A percentile compares a stretch with the other conserved stretches of the same genome.
Evolutionary conservation across 2,797 vertebrate genomes (phyloP).

Genomic region (Rhinatrema bivittatum): DNA sequence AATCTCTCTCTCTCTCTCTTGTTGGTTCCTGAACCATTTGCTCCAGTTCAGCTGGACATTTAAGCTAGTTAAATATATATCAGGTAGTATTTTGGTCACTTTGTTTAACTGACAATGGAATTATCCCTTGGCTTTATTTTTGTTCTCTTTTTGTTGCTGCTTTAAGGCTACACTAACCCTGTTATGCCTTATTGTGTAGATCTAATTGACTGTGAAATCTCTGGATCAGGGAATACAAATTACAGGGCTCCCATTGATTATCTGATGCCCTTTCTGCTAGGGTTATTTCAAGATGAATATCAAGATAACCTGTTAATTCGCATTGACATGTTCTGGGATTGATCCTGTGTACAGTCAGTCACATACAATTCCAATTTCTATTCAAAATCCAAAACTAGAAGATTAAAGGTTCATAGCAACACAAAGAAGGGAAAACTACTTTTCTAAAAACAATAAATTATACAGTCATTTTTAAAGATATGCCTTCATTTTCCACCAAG

Average conservation of each 20-base stretch:
- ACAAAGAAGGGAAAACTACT: too few species aligned
- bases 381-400: background rate
- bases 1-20: too few species aligned
- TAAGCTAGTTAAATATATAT: too few species aligned
- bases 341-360: background rate
- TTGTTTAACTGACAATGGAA: too few species aligned
- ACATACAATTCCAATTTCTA: background rate
- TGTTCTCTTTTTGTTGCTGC: too few species aligned
- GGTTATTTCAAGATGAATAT: background rate
- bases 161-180: background rate
- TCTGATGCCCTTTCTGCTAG: background rate
- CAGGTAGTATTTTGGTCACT: too few species aligned
- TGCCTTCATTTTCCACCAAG: background rate
- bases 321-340: background rate
- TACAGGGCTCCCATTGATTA: background rate
- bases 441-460: too few species aligned
- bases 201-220: background rate
- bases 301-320: background rate
- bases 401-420: too few species aligned
- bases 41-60: too few species aligned
- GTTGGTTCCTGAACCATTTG: too few species aligned
- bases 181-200: background rate
- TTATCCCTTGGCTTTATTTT: too few species aligned
- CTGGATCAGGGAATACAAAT: background rate
- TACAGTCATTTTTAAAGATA: background rate